Evolutionary conservation across 2,888 invertebrate genomes (phyloP).

Genomic region (Noctua pronuba): DNA sequence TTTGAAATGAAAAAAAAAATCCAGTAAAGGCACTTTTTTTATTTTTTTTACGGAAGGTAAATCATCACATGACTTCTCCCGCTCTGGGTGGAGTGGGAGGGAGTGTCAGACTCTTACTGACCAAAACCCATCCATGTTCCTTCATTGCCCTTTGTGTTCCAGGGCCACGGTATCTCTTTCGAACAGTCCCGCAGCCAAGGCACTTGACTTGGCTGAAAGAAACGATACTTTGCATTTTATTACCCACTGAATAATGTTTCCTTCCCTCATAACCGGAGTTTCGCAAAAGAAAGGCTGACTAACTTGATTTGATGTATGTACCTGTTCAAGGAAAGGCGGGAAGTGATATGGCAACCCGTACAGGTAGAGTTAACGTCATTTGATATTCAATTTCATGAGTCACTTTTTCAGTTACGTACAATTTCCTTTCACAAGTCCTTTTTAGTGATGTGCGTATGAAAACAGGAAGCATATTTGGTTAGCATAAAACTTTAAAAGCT

Average conservation of each 20-base stretch:
- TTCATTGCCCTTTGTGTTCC: too few relatives aligned
- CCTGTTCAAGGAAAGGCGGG: background rate
- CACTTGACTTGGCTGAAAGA: background rate
- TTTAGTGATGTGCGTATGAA: conserved; percentile 13
- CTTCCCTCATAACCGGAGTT: background rate
- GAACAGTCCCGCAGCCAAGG: too few relatives aligned
- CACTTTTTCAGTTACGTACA: conserved; percentile 10
- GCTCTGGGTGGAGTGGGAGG: too few relatives aligned
- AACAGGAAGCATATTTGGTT: background rate
- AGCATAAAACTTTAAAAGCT: background rate
- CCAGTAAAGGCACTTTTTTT: too few relatives aligned
- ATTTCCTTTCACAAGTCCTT: background rate
- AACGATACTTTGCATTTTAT: background rate
- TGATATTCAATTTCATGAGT: conserved; percentile 42
- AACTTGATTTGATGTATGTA: conserved; percentile 11
- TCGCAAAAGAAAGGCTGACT: conserved; percentile 1
- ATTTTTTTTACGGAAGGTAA: too few relatives aligned
- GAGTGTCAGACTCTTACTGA: too few relatives aligned
- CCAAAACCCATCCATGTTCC: too few relatives aligned
- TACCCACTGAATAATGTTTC: background rate
- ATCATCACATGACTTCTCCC: too few relatives aligned
- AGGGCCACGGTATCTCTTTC: too few relatives aligned
- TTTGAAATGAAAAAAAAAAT: background rate
- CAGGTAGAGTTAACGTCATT: conserved; percentile 24
- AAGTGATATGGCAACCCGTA: background rate